These are phyloP conservation scores for Chelmon rostratus DNA, from an alignment of 2,797 vertebrate species.

Conservation along the genomic window DNA sequence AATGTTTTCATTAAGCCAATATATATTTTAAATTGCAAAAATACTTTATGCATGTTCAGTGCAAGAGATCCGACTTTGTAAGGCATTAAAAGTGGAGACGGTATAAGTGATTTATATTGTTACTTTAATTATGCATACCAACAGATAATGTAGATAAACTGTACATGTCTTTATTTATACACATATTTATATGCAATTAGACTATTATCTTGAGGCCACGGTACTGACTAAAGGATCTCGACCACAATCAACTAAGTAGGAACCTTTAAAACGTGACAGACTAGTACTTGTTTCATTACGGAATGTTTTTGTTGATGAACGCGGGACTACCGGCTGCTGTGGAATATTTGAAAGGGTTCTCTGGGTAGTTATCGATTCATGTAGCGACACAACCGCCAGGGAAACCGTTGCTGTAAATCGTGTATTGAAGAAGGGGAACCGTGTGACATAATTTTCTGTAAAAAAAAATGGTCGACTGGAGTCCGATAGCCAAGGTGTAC, in stretches of 20 bases:
- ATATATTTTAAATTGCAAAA: neutral
- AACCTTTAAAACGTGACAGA: conserved; percentile 21
- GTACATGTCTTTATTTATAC: too few species aligned
- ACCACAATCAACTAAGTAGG: conserved; percentile 15
- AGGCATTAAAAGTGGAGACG: too few species aligned
- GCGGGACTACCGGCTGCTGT: fast-evolving
- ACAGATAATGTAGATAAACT: too few species aligned
- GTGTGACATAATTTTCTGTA: fast-evolving
- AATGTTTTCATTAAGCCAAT: too few species aligned
- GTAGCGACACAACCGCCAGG: neutral
- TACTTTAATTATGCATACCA: too few species aligned
- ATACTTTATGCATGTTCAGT: too few species aligned
- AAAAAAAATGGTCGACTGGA: conserved; percentile 92
- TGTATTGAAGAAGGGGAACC: fast-evolving
- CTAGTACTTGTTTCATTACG: conserved; percentile 52
- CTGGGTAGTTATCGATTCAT: fast-evolving
- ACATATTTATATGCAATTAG: too few species aligned
- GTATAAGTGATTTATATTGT: too few species aligned
- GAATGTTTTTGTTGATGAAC: conserved; percentile 59
- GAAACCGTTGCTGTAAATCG: neutral
- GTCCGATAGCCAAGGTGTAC: conserved; percentile 93
- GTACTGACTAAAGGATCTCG: too few species aligned
- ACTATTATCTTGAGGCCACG: too few species aligned
- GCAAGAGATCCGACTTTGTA: too few species aligned
- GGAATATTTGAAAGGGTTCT: fast-evolving